These are phyloP conservation scores for Kuschelorhynchus macadamiae DNA, from an alignment of 2,888 invertebrate species.

Conservation along the genomic window DNA sequence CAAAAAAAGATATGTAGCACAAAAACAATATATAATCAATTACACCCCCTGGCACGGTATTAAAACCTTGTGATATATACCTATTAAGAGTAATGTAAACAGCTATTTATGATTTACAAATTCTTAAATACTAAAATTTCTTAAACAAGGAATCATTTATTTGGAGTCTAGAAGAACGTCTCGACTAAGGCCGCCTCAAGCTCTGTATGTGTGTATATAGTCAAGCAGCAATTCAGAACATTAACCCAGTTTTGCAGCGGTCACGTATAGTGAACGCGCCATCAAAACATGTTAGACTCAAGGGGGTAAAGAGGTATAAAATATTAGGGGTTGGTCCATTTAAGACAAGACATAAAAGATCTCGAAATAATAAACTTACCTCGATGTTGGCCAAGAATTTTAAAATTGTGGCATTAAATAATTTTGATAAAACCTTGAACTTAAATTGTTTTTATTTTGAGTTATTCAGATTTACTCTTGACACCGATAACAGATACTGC, in stretches of 20 bases:
- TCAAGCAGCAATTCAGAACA: slow-evolving; percentile 14
- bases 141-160: too few species aligned
- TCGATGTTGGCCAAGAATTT: neutral
- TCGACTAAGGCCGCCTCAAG: slow-evolving; percentile 6
- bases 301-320: slow-evolving; percentile 30
- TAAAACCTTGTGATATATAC: too few species aligned
- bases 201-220: slow-evolving; percentile 9
- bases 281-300: slow-evolving; percentile 25
- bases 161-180: neutral
- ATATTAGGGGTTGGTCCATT: slow-evolving; percentile 21
- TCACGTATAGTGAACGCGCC: slow-evolving; percentile 21
- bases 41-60: too few species aligned
- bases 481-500: too few species aligned
- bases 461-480: too few species aligned
- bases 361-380: slow-evolving; percentile 1
- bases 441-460: too few species aligned
- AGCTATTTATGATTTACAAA: too few species aligned
- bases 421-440: too few species aligned
- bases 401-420: neutral
- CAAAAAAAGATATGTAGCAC: too few species aligned
- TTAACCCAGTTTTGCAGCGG: slow-evolving; percentile 27
- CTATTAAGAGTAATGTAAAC: too few species aligned
- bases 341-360: slow-evolving; percentile 15
- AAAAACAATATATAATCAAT: too few species aligned
- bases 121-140: too few species aligned